Conservation (phyloP, 2,113 vertebrate genomes). For the Megaceryle torquata region DNA sequence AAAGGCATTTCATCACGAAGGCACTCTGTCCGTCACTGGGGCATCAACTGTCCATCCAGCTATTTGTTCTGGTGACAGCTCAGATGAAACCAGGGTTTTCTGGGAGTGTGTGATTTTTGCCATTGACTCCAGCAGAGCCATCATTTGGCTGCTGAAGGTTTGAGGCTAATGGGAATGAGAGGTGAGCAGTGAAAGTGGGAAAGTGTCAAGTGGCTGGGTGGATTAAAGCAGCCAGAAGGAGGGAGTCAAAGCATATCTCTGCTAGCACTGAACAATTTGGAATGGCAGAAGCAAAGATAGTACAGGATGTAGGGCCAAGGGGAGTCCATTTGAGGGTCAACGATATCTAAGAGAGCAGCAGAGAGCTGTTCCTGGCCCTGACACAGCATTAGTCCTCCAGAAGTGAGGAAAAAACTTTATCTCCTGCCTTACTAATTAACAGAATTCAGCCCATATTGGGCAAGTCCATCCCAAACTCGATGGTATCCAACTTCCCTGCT, state of each 20-base stretch:
- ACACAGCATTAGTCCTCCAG: neutral
- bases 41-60: neutral
- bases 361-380: neutral
- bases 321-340: neutral
- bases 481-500: neutral
- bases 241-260: neutral
- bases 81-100: neutral
- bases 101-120: neutral
- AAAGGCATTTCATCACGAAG: neutral
- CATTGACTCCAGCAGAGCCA: neutral
- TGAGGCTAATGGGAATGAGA: neutral
- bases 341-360: neutral
- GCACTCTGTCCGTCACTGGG: neutral
- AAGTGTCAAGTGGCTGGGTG: neutral
- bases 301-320: neutral
- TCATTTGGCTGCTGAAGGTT: neutral
- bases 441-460: neutral
- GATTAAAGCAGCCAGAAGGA: neutral
- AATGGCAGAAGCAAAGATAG: neutral
- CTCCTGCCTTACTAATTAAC: neutral
- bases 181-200: neutral
- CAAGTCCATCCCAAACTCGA: neutral
- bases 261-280: neutral
- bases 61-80: conserved; percentile 5
- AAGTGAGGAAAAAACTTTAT: neutral